phyloP scores from a whole-genome alignment of 2,113 vertebrate genomes.

The Chaetops frenatus region DNA sequence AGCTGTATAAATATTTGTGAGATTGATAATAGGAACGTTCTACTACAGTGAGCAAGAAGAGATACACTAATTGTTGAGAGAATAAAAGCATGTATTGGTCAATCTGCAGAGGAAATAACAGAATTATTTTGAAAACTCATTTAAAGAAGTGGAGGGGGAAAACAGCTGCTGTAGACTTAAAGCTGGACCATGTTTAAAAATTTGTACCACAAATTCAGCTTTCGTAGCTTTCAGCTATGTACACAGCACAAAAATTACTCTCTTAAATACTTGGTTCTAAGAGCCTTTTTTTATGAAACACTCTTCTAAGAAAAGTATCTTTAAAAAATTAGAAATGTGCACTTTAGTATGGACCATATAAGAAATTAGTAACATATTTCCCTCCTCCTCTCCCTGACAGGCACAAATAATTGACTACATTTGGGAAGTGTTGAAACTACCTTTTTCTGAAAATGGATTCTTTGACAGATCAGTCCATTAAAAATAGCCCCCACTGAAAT shows the following conservation, averaged over 20 bases:
- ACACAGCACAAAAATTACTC: neutral
- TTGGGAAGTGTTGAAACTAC: neutral
- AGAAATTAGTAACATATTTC: neutral
- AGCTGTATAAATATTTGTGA: slow-evolving; percentile 46
- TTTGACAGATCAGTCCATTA: neutral
- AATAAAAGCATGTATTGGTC: neutral
- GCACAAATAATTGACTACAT: neutral
- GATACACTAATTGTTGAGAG: neutral
- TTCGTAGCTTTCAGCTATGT: neutral
- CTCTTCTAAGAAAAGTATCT: neutral
- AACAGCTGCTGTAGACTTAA: neutral
- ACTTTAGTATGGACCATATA: neutral
- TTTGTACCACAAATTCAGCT: neutral
- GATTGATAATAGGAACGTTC: slow-evolving; percentile 14
- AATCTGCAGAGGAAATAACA: neutral
- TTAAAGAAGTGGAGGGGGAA: neutral
- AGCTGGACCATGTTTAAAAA: neutral
- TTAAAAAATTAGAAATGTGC: neutral
- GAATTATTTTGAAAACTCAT: neutral
- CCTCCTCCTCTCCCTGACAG: neutral
- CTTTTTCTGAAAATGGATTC: neutral
- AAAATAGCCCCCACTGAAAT: neutral
- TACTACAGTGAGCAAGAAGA: neutral
- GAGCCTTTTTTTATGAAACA: neutral
- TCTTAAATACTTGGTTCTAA: neutral